A percentile compares a stretch with the other conserved stretches of the same genome.
These are phyloP conservation scores for Oryctolagus cuniculus DNA, from an alignment of 2,113 vertebrate genomes.

Conservation along the genomic window mOryCun1.1 NC_091445.1:6632001-6632500, in stretches of 20 bases:
- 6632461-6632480: background rate
- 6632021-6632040: background rate
- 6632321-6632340: background rate
- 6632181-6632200: background rate
- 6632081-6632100: background rate
- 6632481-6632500: background rate
- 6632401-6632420: background rate
- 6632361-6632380: background rate
- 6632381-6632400: background rate
- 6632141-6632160: background rate
- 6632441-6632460: background rate
- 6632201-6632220: background rate
- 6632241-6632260: background rate
- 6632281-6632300: background rate
- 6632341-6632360: background rate
- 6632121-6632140: background rate
- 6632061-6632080: too few species aligned
- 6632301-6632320: background rate
- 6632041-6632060: background rate
- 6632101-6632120: too few species aligned
- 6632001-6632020: background rate
- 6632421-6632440: background rate
- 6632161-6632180: background rate
- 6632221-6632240: background rate
- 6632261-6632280: background rate